Evolutionary conservation across 2,113 vertebrate genomes (phyloP).

Genomic region (Laticauda colubrina): DNA sequence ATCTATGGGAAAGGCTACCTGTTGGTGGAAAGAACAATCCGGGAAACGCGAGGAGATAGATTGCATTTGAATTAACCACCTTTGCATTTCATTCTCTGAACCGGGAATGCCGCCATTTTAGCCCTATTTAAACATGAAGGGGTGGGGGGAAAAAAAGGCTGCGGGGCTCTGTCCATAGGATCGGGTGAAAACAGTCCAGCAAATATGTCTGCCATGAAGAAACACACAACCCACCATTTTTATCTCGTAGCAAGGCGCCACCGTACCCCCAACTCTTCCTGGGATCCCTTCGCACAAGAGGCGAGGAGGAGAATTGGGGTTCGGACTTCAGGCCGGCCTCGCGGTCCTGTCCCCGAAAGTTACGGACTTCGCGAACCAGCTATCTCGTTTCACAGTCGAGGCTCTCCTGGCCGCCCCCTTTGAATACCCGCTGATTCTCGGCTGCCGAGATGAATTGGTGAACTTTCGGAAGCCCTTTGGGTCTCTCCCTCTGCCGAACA

Average conservation of each 20-base stretch:
- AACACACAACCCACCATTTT: constrained; percentile 10
- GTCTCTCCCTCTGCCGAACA: fast-evolving
- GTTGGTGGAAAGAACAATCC: background rate
- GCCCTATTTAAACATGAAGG: background rate
- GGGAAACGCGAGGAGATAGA: background rate
- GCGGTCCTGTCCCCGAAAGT: background rate
- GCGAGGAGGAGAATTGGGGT: background rate
- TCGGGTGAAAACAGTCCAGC: background rate
- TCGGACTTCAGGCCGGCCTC: background rate
- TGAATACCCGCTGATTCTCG: background rate
- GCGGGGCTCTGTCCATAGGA: background rate
- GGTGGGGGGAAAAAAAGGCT: background rate
- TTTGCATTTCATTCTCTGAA: background rate
- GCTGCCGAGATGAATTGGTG: fast-evolving
- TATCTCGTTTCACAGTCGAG: too few relatives aligned
- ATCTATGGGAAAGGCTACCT: background rate
- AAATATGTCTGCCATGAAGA: constrained; percentile 7
- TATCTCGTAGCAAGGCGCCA: background rate
- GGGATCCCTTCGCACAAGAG: background rate
- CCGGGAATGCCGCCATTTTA: background rate
- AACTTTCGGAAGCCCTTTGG: background rate
- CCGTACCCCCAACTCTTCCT: background rate
- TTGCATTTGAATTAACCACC: background rate
- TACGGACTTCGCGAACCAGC: background rate
- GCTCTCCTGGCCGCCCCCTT: background rate